Percentiles rank a stretch among this genome's conserved stretches.
phyloP scores from a whole-genome alignment of 2,797 vertebrate genomes.

The Trichosurus vulpecula region DNA sequence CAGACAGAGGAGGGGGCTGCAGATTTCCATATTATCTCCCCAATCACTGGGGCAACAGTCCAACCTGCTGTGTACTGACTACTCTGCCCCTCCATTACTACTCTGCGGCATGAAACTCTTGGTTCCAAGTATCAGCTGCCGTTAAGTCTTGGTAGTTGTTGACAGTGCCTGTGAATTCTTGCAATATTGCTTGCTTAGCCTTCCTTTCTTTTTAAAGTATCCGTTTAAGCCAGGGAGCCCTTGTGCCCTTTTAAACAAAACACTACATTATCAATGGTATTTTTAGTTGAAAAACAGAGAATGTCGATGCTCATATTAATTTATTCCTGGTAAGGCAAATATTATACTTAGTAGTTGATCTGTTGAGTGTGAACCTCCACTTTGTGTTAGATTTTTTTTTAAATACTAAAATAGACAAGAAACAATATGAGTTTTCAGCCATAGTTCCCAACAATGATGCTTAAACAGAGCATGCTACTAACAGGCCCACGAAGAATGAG shows the following conservation, averaged over 20 bases:
- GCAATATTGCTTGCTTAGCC: slow-evolving; percentile 2
- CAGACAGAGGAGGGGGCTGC: not conserved
- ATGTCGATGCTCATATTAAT: not conserved
- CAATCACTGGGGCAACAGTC: not conserved
- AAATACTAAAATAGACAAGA: slow-evolving; percentile 59
- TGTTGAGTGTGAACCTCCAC: slow-evolving; percentile 54
- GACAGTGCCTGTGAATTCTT: not conserved
- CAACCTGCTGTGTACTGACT: accelerated
- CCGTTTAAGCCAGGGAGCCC: not conserved
- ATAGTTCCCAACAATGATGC: slow-evolving; percentile 42
- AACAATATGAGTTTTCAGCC: slow-evolving; percentile 53
- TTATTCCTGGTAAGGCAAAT: slow-evolving; percentile 32
- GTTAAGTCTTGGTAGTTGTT: slow-evolving; percentile 33
- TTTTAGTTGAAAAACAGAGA: slow-evolving; percentile 15
- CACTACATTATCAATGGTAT: slow-evolving; percentile 4
- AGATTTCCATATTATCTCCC: not conserved
- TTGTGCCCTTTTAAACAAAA: not conserved
- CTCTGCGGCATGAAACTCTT: not conserved
- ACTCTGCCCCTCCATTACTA: not conserved
- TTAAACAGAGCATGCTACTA: not conserved
- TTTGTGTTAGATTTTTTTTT: slow-evolving; percentile 22
- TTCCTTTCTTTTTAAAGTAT: not conserved
- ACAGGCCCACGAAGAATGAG: not conserved
- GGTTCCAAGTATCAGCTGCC: slow-evolving; percentile 3
- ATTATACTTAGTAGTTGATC: slow-evolving; percentile 28